Evolutionary conservation across 1,140 invertebrate species (phyloP).

Genomic region (Formica exsecta): DNA sequence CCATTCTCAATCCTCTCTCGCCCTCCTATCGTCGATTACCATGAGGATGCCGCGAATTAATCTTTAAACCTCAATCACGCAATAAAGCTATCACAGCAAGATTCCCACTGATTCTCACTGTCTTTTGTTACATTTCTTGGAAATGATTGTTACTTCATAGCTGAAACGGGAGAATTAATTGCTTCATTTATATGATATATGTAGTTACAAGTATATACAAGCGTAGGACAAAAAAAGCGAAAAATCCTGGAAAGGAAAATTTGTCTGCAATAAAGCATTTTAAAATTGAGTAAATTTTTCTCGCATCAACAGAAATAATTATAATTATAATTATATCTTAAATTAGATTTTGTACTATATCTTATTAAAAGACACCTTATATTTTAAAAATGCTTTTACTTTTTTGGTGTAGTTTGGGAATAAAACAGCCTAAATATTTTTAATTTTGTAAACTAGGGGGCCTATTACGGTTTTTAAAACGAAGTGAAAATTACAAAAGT

Average conservation of each 20-base stretch:
- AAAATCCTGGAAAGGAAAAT: not conserved
- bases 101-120: not conserved
- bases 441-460: not conserved
- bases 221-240: not conserved
- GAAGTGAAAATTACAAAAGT: too few species aligned
- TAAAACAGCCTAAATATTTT: not conserved
- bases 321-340: too few species aligned
- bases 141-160: slow-evolving; percentile 18
- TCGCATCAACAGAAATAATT: not conserved
- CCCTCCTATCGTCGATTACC: slow-evolving; percentile 56
- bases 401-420: not conserved
- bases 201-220: not conserved
- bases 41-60: slow-evolving; percentile 62
- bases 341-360: too few species aligned
- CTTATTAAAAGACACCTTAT: too few species aligned
- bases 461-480: too few species aligned
- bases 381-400: not conserved
- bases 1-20: not conserved
- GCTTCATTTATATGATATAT: slow-evolving; percentile 7
- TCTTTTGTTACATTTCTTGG: slow-evolving; percentile 53
- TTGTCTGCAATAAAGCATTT: not conserved
- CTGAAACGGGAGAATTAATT: slow-evolving; percentile 36
- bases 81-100: slow-evolving; percentile 56
- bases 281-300: not conserved
- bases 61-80: slow-evolving; percentile 70